Percentiles rank a stretch among this genome's conserved stretches.
Evolutionary conservation across 64 coral and sea anemone genomes (phyloP).

Genomic region (Orbicella faveolata): DNA sequence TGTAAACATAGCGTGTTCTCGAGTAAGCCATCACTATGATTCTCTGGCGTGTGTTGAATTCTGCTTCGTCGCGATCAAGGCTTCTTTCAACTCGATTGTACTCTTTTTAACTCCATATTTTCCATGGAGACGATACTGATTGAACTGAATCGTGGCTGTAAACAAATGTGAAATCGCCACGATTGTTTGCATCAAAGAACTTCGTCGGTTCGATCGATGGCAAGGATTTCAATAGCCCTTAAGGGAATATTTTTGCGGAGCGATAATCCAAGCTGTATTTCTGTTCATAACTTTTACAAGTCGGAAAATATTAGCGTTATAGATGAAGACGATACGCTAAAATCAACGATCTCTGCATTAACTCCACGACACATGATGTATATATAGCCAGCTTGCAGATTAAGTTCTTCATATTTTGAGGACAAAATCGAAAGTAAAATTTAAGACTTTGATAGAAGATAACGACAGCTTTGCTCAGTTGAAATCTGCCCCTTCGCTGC

Average conservation of each 20-base stretch:
- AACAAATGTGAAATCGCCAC: neutral
- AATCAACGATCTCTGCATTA: neutral
- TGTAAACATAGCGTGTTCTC: slow-evolving; percentile 17
- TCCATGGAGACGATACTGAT: neutral
- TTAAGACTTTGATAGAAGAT: neutral
- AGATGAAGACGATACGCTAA: neutral
- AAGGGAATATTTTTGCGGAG: neutral
- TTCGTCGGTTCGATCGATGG: neutral
- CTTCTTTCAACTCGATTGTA: neutral
- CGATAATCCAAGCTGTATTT: neutral
- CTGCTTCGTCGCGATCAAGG: neutral
- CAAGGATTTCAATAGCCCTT: neutral
- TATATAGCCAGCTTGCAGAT: neutral
- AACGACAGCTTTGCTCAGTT: neutral
- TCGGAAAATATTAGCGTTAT: neutral
- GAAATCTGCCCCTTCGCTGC: neutral
- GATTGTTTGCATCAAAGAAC: neutral
- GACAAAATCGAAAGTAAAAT: slow-evolving; percentile 7
- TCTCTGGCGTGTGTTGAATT: neutral
- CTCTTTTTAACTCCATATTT: neutral
- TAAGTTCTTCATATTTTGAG: neutral
- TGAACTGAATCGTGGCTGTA: neutral
- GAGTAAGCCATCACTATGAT: neutral
- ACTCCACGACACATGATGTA: too few species aligned
- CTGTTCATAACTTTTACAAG: neutral